phyloP scores from a whole-genome alignment of 2,888 invertebrate genomes.

The Salticus scenicus region DNA sequence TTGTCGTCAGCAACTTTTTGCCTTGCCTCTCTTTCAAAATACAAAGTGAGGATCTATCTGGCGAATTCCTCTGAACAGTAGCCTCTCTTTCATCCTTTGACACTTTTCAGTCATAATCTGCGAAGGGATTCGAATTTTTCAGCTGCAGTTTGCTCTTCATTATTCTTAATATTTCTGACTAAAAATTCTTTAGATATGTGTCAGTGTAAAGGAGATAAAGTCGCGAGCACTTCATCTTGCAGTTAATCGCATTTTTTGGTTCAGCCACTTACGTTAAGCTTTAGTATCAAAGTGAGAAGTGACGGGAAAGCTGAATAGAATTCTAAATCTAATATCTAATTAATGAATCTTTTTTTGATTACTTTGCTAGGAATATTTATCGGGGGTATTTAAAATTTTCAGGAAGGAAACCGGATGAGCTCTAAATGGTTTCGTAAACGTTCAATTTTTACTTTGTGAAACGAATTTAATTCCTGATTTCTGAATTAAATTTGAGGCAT shows the following conservation, averaged over 20 bases:
- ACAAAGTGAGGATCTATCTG: neutral
- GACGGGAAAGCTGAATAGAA: neutral
- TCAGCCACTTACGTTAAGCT: neutral
- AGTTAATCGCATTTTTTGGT: constrained; percentile 7
- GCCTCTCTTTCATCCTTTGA: constrained; percentile 8
- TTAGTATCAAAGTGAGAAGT: neutral
- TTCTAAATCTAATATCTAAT: constrained; percentile 7
- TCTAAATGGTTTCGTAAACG: neutral
- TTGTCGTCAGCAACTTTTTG: neutral
- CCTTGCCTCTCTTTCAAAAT: neutral
- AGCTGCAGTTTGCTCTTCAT: constrained; percentile 38
- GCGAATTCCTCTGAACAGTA: constrained; percentile 3
- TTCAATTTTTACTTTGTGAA: neutral
- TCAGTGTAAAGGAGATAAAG: constrained; percentile 11
- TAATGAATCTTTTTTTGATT: neutral
- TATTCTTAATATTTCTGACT: constrained; percentile 35
- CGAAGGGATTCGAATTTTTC: constrained; percentile 30
- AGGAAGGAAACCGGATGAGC: neutral
- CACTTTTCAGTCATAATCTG: constrained; percentile 33
- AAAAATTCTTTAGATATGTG: constrained; percentile 8
- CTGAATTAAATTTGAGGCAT: neutral
- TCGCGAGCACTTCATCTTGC: neutral
- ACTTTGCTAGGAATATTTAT: neutral
- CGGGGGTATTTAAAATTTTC: neutral
- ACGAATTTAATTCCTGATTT: neutral